Base-by-base conservation (phyloP, 2,888 invertebrate genomes). In the Trypoxylon attenuatum region DNA sequence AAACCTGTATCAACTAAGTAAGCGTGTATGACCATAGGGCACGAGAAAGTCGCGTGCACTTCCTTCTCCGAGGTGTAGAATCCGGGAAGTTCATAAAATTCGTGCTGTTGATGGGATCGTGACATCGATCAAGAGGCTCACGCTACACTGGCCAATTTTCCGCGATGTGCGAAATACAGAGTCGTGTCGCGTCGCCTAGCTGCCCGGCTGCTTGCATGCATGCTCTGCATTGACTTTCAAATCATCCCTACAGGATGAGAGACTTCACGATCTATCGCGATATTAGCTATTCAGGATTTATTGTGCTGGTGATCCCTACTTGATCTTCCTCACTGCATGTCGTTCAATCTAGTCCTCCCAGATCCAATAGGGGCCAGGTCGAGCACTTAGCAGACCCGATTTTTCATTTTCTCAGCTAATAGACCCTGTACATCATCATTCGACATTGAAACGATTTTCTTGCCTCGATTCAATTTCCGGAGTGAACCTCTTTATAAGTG, bases 31-130 rank as follows among this genome's bases (percentile, higher is more conserved):
- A 49, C 51, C 50, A 29, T 16, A 45, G 55, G 43, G 43, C 45
- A 57, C 47, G 57, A 55, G 69, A 63, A 64, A 71, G 60, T 71
- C 59, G 18, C 52, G 29, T 18, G 22, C 23, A 53, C 42, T 59
- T 65, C 54, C 38, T 45, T 41, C 41, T 18, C 8, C 51, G 18
- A 27, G 29, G 16, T 33, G 5, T 41, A 22, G 5, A 38, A 49
- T 27, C 49, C 43, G 57, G 41, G 43, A 25, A 29, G 33, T 10
- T 45, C 22, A 15, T n/a, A 52, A 58, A 52, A 71, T 71, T 46
- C 18, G n/a, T 38, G 10, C 21, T 5, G n/a, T 42, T 43, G 51
- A 51, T 38, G 54, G 18, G 15, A 43, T 61, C 43, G 27, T 51
- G 56, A 61, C 51, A 42, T 45, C 29, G 33, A 50, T 56, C 19